Percentiles rank a stretch among this genome's conserved stretches.
phyloP scores from a whole-genome alignment of 30 jellyfish, hydroid and myxozoan species.

The Rhopilema esculentum region DNA sequence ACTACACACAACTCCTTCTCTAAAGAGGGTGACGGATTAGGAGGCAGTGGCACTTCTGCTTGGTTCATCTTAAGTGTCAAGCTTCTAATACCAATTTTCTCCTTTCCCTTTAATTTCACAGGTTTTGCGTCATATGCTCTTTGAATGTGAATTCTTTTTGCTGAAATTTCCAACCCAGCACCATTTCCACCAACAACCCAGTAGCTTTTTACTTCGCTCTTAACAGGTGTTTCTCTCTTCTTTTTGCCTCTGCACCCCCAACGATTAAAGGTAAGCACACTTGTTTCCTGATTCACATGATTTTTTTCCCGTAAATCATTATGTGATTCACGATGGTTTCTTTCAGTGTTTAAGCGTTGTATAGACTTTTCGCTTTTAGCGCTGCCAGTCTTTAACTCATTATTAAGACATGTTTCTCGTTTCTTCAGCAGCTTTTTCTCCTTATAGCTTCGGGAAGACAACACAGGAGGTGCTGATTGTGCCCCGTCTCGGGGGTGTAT shows the following conservation, averaged over 20 bases:
- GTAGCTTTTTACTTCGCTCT: neutral
- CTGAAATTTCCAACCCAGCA: neutral
- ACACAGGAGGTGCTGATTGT: neutral
- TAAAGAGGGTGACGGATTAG: constrained; percentile 14
- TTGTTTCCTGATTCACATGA: neutral
- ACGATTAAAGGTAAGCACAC: neutral
- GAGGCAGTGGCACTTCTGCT: constrained; percentile 2
- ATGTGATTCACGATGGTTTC: neutral
- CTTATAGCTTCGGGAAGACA: neutral
- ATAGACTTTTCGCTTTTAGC: neutral
- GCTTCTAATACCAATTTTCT: neutral
- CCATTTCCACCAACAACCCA: neutral
- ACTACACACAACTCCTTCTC: neutral
- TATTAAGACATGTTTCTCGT: neutral
- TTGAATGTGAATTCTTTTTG: neutral
- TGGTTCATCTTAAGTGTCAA: neutral
- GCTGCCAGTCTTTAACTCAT: neutral
- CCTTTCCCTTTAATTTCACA: neutral
- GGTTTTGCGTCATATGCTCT: neutral
- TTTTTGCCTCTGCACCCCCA: neutral
- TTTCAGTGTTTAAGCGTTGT: neutral
- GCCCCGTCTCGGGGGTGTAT: neutral
- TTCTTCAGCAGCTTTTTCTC: neutral
- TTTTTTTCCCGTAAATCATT: neutral
- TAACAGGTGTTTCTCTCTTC: neutral